These are phyloP conservation scores for Hesperophylax magnus DNA, from an alignment of 1,140 invertebrate species.

Conservation along the genomic window DNA sequence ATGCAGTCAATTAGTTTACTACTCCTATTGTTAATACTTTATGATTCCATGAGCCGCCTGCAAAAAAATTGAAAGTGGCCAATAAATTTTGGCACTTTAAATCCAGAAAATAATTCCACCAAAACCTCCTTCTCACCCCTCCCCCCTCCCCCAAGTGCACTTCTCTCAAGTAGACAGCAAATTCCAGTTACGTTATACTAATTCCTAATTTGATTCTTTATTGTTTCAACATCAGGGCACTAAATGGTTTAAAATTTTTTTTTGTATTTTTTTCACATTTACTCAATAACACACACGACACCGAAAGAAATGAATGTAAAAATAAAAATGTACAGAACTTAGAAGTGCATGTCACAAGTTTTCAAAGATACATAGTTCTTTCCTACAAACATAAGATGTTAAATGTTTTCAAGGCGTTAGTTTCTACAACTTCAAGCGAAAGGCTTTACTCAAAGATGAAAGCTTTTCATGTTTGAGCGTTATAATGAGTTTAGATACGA, in stretches of 20 bases:
- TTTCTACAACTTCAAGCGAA: not conserved
- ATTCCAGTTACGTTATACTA: not conserved
- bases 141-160: not conserved
- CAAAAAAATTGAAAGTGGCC: not conserved
- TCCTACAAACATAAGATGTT: conserved; percentile 23
- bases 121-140: not conserved
- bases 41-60: not conserved
- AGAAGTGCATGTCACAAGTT: conserved; percentile 6
- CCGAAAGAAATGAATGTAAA: conserved; percentile 17
- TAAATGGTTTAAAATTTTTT: conserved; percentile 52
- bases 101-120: not conserved
- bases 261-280: conserved; percentile 35
- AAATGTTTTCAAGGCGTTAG: conserved; percentile 11
- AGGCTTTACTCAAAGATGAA: conserved; percentile 20
- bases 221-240: conserved; percentile 55
- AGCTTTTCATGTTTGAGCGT: conserved; percentile 3
- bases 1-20: no score
- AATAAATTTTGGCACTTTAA: conserved; percentile 28
- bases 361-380: conserved; percentile 17
- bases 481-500: not conserved
- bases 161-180: conserved; percentile 15
- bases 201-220: conserved; percentile 51
- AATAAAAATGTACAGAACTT: conserved; percentile 22
- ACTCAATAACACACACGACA: conserved; percentile 27
- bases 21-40: no score